Percentiles rank a stretch among this genome's conserved stretches.
Evolutionary conservation across 1,140 invertebrate genomes (phyloP).

Genomic region (Parapsyche elsis): DNA sequence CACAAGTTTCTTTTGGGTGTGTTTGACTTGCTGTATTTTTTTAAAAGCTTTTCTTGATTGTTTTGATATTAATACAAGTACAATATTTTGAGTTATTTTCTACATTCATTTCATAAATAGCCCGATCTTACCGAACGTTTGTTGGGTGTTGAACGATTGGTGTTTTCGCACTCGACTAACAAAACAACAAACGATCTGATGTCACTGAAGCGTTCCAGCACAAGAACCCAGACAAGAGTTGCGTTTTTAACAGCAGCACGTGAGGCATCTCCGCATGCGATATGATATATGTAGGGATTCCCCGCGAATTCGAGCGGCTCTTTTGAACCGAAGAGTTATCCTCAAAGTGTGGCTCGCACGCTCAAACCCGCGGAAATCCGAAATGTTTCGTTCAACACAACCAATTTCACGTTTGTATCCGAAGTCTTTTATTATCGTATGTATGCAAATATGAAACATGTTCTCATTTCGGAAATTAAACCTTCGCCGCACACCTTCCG

Average conservation of each 20-base stretch:
- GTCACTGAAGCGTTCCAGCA: not conserved
- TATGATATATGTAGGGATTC: slow-evolving; percentile 31
- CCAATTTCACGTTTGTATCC: no score
- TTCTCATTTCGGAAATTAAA: not conserved
- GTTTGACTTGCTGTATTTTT: no score
- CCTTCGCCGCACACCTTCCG: not conserved
- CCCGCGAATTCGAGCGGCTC: slow-evolving; percentile 5
- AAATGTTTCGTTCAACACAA: no score
- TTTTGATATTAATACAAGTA: no score
- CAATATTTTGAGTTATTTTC: no score
- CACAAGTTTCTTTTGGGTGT: no score
- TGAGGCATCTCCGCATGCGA: slow-evolving; percentile 35
- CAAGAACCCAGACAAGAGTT: not conserved
- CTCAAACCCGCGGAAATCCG: not conserved
- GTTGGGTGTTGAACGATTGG: no score
- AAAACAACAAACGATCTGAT: not conserved
- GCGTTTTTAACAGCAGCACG: slow-evolving; percentile 3
- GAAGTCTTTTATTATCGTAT: not conserved
- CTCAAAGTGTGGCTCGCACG: slow-evolving; percentile 5
- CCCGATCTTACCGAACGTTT: no score
- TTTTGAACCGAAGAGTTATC: not conserved
- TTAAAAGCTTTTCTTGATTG: no score
- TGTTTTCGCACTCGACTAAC: not conserved
- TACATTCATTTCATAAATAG: no score
- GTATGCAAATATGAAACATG: not conserved